Conservation (phyloP, 1,140 invertebrate genomes). For the Phymastichus coffea region DNA sequence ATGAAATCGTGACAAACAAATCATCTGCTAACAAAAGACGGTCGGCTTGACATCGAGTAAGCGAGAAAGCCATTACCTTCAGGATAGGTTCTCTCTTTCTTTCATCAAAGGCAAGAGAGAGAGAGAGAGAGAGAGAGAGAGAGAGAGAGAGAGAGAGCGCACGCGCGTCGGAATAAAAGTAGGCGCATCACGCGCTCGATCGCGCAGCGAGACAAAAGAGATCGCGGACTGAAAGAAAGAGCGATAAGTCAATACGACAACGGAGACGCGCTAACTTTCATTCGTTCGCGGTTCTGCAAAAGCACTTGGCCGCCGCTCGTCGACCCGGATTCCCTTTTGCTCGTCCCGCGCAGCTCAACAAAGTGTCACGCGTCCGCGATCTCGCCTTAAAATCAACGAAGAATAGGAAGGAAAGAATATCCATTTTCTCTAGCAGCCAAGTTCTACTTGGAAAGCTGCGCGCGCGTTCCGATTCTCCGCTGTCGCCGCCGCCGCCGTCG, state of each 20-base stretch:
- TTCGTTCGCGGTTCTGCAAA: background rate
- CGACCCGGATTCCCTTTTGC: slow-evolving; percentile 13
- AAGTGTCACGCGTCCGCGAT: slow-evolving; percentile 19
- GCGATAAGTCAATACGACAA: too few species aligned
- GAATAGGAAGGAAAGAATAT: background rate
- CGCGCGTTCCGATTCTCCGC: slow-evolving; percentile 47
- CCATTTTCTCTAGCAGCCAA: too few species aligned
- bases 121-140: too few species aligned
- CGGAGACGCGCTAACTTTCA: background rate
- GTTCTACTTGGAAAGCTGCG: slow-evolving; percentile 14
- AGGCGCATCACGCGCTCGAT: background rate
- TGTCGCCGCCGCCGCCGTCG: slow-evolving; percentile 38
- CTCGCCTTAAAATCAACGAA: background rate
- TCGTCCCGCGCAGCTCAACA: background rate
- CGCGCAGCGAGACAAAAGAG: background rate
- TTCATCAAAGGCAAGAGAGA: too few species aligned
- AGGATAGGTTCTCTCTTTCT: too few species aligned
- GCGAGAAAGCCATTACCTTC: too few species aligned
- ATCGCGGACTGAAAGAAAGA: background rate
- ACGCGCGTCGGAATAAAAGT: too few species aligned
- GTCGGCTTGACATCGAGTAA: too few species aligned
- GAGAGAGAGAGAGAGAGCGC: too few species aligned
- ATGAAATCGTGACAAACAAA: too few species aligned
- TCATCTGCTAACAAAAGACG: too few species aligned
- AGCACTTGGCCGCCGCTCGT: slow-evolving; percentile 10